Evolutionary conservation across 2,888 invertebrate genomes (phyloP).

Genomic region (Zhengitettix transpicula): DNA sequence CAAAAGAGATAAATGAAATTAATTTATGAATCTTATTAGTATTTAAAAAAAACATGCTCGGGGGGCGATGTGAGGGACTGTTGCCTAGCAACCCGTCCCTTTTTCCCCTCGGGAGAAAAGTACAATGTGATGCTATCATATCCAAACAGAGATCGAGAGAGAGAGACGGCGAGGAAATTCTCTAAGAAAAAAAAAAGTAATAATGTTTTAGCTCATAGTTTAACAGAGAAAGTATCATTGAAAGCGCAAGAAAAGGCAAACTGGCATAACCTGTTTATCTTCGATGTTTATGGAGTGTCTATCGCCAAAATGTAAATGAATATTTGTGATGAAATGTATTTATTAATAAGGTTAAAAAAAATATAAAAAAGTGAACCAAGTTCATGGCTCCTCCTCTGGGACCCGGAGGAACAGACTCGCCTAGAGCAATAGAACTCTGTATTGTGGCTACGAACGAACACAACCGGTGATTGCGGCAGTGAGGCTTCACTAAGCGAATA

Average conservation of each 20-base stretch:
- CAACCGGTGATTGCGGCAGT: too few species aligned
- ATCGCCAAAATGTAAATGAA: not conserved
- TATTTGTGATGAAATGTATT: too few species aligned
- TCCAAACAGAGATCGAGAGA: slow-evolving; percentile 3
- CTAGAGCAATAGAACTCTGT: too few species aligned
- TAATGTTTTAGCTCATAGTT: not conserved
- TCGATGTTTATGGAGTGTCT: slow-evolving; percentile 1
- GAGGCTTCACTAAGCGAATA: too few species aligned
- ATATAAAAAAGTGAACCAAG: too few species aligned
- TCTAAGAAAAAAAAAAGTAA: not conserved
- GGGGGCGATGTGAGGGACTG: not conserved
- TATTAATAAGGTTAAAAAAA: too few species aligned
- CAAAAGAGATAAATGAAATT: not conserved
- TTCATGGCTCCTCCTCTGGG: too few species aligned
- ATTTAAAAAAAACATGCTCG: slow-evolving; percentile 2
- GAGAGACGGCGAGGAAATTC: not conserved
- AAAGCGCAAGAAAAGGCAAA: not conserved
- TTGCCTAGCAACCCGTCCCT: slow-evolving; percentile 8
- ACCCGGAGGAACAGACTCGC: too few species aligned
- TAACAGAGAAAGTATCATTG: too few species aligned
- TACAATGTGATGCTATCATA: slow-evolving; percentile 14
- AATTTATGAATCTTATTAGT: slow-evolving; percentile 7
- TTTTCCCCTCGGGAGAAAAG: slow-evolving; percentile 3
- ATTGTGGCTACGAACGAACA: too few species aligned
- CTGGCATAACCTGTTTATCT: not conserved